Evolutionary conservation across 2,797 vertebrate genomes (phyloP).

Genomic region (Hephaestus fuliginosus): DNA sequence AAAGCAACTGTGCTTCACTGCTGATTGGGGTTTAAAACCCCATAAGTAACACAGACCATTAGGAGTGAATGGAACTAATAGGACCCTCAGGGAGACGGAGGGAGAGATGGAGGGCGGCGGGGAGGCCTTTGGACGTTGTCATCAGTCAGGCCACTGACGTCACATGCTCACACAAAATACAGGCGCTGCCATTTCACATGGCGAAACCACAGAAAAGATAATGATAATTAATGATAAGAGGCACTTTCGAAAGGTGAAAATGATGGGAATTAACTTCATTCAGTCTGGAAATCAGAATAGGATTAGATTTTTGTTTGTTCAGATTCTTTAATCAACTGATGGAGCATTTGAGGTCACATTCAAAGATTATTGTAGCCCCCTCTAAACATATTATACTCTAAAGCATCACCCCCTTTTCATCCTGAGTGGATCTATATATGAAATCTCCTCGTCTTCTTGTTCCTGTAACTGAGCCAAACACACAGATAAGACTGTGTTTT

Average conservation of each 20-base stretch:
- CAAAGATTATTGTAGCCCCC: not conserved
- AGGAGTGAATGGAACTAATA: conserved; percentile 54
- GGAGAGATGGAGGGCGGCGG: conserved; percentile 43
- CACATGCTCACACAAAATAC: conserved; percentile 48
- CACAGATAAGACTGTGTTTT: conserved; percentile 51
- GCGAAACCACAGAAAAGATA: not conserved
- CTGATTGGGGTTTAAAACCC: conserved; percentile 48
- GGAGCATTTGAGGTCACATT: not conserved
- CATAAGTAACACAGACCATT: conserved; percentile 39
- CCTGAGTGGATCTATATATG: not conserved
- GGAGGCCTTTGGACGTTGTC: conserved; percentile 47
- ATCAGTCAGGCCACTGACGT: conserved; percentile 69
- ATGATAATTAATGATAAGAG: not conserved
- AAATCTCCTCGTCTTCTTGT: conserved; percentile 39
- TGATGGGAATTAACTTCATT: not conserved
- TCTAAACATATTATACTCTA: not conserved
- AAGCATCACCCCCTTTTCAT: not conserved
- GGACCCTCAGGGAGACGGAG: conserved; percentile 48
- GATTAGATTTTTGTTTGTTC: not conserved
- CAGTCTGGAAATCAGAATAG: not conserved
- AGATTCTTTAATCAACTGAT: not conserved
- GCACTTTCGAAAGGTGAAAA: not conserved
- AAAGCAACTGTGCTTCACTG: conserved; percentile 44
- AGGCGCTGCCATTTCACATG: conserved; percentile 18
- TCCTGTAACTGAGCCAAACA: conserved; percentile 30